Base-by-base conservation (phyloP, 92 coral and sea anemone genomes). In the Galaxea fascicularis region DNA sequence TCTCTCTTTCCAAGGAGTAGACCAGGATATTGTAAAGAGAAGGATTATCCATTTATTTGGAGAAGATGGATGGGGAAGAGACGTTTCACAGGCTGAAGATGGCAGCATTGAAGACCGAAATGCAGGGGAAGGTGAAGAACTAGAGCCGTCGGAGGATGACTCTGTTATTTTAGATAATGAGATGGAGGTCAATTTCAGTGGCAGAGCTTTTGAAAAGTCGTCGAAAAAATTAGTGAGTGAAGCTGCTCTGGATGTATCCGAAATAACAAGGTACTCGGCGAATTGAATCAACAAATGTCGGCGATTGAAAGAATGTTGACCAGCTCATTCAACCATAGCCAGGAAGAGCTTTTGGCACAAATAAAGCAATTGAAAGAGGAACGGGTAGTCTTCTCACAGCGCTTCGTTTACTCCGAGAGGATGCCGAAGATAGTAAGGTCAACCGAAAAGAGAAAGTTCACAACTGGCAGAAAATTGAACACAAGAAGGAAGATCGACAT, bases 1-100 rank as follows among this genome's bases (percentile, higher is more conserved):
- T 10, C 52, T 79, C 29, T 64, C 66, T 39, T 44, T 79, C 25
- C 84, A 79, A 26, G 84, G 84, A 45, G 62, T 62, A 31, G 44
- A 69, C 51, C 74, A 28, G 74, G 74, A 69, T 46, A 45, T 46
- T 29, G 29, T 64, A 21, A 7, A 51, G 57, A 65, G 24, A n/a
- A 46, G 20, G 51, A 69, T 69, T 46, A 10, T 46, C 14, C 44
- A 69, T 31, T 20, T 69, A 69, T 10, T 22, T 31, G 74, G 74
- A 69, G 59, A 53, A 53, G 59, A 13, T 53, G 20, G 20, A 8
- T 5, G 59, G 20, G 59, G 16, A 16, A 53, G 59, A 53, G 59
- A 53, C 13, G 51, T 13, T n/a, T 53, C 29, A n/a, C n/a, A n/a
- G n/a, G n/a, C n/a, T n/a, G n/a, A 53, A 53, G 59, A 53, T 53